phyloP scores from a whole-genome alignment of 2,888 invertebrate species.

The Stegophylla sp. region DNA sequence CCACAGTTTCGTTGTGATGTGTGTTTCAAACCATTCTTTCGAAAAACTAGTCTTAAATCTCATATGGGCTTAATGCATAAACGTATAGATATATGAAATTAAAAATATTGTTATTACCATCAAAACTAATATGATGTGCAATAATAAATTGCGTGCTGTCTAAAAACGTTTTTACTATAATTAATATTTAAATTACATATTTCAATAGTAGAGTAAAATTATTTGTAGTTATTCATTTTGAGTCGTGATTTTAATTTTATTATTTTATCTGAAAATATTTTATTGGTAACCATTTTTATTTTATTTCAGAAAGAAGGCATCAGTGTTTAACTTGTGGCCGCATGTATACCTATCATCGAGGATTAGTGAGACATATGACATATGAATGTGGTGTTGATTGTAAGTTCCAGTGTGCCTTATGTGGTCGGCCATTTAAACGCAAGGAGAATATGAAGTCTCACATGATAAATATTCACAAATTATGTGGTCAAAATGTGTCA shows the following conservation, averaged over 20 bases:
- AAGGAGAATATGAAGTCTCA: conserved; percentile 63
- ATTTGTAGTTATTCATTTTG: conserved; percentile 22
- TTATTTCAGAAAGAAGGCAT: conserved; percentile 58
- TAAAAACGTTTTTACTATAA: conserved; percentile 23
- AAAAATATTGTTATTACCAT: conserved; percentile 21
- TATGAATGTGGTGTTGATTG: conserved; percentile 65
- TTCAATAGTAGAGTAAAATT: conserved; percentile 8
- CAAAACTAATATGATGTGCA: background rate
- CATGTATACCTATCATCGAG: conserved; percentile 66
- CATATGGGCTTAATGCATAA: conserved; percentile 65
- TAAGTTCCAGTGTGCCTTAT: conserved; percentile 62
- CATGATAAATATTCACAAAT: conserved; percentile 60
- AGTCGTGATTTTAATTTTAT: conserved; percentile 18
- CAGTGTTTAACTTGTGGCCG: conserved; percentile 65
- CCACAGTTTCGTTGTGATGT: conserved; percentile 64
- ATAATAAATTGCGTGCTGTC: conserved; percentile 29
- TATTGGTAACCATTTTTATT: conserved; percentile 37
- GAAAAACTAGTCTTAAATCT: conserved; percentile 67
- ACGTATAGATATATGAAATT: conserved; percentile 37
- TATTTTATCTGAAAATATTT: background rate
- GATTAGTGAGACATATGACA: conserved; percentile 65
- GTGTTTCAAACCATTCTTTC: conserved; percentile 65
- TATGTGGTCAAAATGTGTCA: conserved; percentile 10
- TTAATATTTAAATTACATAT: conserved; percentile 7
- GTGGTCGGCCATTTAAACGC: conserved; percentile 63